Evolutionary conservation across 1,140 invertebrate genomes (phyloP).

Genomic region (Drosophila pallidifrons): DNA sequence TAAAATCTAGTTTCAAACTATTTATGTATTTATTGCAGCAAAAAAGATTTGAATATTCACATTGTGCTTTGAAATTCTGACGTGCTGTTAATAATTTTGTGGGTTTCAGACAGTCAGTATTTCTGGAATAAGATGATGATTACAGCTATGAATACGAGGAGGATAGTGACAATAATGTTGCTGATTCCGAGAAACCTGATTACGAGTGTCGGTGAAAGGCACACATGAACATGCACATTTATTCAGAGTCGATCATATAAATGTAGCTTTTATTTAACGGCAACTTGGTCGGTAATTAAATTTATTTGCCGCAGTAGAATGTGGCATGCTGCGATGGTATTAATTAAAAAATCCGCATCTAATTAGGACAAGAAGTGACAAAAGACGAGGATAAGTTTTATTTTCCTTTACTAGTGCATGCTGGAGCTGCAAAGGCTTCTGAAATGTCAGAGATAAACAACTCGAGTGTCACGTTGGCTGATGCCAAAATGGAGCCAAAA

Average conservation of each 20-base stretch:
- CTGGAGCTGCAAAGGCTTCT: background rate
- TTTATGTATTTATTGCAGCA: no score
- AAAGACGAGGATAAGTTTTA: slow-evolving; percentile 4
- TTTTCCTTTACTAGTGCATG: background rate
- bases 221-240: slow-evolving; percentile 1
- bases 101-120: slow-evolving; percentile 43
- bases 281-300: slow-evolving; percentile 73
- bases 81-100: slow-evolving; percentile 30
- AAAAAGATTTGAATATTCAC: no score
- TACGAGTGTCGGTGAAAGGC: slow-evolving; percentile 30
- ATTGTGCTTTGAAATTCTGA: slow-evolving; percentile 19
- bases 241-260: background rate
- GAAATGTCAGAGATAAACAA: slow-evolving; percentile 34
- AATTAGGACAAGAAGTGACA: slow-evolving; percentile 63
- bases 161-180: slow-evolving; percentile 9
- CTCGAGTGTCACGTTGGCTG: slow-evolving; percentile 36
- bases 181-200: slow-evolving; percentile 33
- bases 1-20: no score
- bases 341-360: slow-evolving; percentile 75
- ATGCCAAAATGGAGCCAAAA: background rate
- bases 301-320: slow-evolving; percentile 67
- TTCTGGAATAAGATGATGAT: slow-evolving; percentile 22
- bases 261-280: slow-evolving; percentile 63
- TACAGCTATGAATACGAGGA: slow-evolving; percentile 1
- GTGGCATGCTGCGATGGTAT: slow-evolving; percentile 31